Base-by-base conservation (phyloP, 1,140 invertebrate genomes). In the Gerris buenoi region DNA sequence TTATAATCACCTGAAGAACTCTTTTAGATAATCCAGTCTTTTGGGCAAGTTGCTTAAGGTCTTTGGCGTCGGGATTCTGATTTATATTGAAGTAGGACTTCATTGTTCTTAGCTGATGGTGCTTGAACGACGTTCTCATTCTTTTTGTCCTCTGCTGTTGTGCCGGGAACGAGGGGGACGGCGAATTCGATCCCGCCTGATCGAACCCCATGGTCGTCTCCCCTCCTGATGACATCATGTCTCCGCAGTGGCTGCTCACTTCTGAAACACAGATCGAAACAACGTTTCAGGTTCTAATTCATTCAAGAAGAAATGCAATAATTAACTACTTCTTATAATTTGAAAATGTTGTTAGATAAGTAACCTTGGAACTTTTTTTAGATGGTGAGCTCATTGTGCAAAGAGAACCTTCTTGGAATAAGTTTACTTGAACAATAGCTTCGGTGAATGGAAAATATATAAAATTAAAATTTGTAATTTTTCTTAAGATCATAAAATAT, bases 1-100 rank as follows among this genome's bases (percentile, higher is more conserved):
- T 13, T 2, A 13, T 28, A n/a, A 76, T 79, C 78, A 97, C 95
- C 86, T 98, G 95, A 60, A 98, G 78, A 25, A 98, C 95, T 71
- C 95, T 82, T 79, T 98, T 98, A 1, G 92, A 94, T 0, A 98
- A 81, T 1, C 93, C 93, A n/a, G 95, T 98, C 80, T 97, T 98
- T 75, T 95, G 91, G 0, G 93, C 91, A 62, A 97, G 77, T 75
- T 95, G 91, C 76, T 96, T 96, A 15, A 97, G 81, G 77, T 97
- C 94, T 77, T 97, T 97, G 28, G 94, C 91, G 75, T 97, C 93
- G 3, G 95, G 95, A 79, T 98, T 98, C 79, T 97, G 95, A 79
- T 98, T 98, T 74, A 97, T 87, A 57, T 90, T 87, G 76, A 98
- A 98, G 77, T 97, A 97, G 22, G 89, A 90, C 78, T 97, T 97